These are phyloP conservation scores for Scylla paramamosain DNA, from an alignment of 1,140 invertebrate genomes.

Conservation along the genomic window DNA sequence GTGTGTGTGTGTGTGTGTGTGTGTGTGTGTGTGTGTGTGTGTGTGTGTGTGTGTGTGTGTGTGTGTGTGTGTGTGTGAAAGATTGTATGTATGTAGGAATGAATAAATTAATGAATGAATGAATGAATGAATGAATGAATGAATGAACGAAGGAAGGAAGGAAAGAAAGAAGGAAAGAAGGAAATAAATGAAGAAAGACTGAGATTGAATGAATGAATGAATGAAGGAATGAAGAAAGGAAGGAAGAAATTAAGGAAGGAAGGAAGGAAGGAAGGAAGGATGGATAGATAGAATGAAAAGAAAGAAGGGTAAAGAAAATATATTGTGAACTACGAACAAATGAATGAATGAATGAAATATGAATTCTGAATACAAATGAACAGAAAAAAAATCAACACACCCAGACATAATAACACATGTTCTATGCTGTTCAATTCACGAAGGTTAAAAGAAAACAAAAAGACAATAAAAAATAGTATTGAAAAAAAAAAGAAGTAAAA, in stretches of 20 bases:
- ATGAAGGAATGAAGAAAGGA: too few species aligned
- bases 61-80: background rate
- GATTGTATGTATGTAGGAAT: background rate
- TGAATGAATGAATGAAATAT: background rate
- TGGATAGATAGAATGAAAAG: background rate
- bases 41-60: background rate
- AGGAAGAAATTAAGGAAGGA: background rate
- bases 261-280: background rate
- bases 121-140: background rate
- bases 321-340: background rate
- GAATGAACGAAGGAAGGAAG: slow-evolving; percentile 9
- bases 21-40: slow-evolving; percentile 35
- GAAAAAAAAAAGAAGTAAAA: background rate
- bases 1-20: slow-evolving; percentile 41
- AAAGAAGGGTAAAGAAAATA: background rate
- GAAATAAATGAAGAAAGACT: background rate
- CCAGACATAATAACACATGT: background rate
- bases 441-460: background rate
- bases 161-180: background rate
- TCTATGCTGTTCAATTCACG: background rate
- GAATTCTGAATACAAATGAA: background rate
- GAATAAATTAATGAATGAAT: background rate
- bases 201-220: background rate
- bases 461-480: background rate
- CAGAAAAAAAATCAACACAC: background rate